Conservation (phyloP, 2,797 vertebrate genomes). For the Cyprinodon diabolis region DNA sequence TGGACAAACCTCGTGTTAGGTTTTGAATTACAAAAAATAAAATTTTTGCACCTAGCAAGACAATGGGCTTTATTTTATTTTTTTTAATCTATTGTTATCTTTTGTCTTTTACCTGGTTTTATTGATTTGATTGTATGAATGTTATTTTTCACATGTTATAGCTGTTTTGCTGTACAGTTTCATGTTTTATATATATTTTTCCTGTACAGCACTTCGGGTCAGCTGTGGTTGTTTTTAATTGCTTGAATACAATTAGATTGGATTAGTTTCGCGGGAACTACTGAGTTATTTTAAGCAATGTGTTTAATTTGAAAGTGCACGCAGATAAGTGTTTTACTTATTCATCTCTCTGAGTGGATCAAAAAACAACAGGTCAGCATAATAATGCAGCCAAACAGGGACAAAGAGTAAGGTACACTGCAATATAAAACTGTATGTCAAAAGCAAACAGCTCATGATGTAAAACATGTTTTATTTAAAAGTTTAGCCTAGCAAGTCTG, state of each 20-base stretch:
- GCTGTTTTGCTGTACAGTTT: too few relatives aligned
- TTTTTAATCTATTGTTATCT: too few relatives aligned
- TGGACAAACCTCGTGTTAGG: slow-evolving; percentile 55
- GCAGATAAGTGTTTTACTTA: slow-evolving; percentile 55
- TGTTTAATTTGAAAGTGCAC: slow-evolving; percentile 67
- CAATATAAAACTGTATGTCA: slow-evolving; percentile 25
- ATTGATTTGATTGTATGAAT: too few relatives aligned
- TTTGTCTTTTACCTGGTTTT: too few relatives aligned
- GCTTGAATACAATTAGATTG: too few relatives aligned
- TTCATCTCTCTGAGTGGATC: slow-evolving; percentile 42
- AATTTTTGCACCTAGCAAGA: too few relatives aligned
- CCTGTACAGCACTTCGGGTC: too few relatives aligned
- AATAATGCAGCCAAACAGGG: slow-evolving; percentile 37
- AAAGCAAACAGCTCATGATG: slow-evolving; percentile 32
- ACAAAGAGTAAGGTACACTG: slow-evolving; percentile 49
- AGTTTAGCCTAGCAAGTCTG: slow-evolving; percentile 55
- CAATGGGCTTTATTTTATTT: too few relatives aligned
- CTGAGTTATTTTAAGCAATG: slow-evolving; percentile 71
- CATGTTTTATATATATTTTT: too few relatives aligned
- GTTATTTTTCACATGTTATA: too few relatives aligned
- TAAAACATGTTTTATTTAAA: slow-evolving; percentile 52
- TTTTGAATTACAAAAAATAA: slow-evolving; percentile 45
- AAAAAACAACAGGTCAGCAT: slow-evolving; percentile 64
- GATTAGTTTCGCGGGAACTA: slow-evolving; percentile 1
- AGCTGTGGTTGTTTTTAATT: too few relatives aligned